Evolutionary conservation across 2,797 vertebrate genomes (phyloP).

Genomic region (Microctenopoma lineatum): DNA sequence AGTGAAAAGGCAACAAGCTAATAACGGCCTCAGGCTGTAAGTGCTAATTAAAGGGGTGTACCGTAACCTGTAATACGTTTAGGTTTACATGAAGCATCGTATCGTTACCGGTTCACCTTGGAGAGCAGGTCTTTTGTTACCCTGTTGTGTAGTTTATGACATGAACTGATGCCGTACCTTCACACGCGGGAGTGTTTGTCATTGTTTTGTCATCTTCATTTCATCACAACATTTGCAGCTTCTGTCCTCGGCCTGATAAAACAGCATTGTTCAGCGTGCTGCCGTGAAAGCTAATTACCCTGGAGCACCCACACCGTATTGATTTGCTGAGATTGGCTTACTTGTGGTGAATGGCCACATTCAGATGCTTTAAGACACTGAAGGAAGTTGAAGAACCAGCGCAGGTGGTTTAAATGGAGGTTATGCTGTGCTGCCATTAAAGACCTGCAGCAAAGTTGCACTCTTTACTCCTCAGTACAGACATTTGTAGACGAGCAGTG

Average conservation of each 20-base stretch:
- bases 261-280: not conserved
- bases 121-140: not conserved
- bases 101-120: not conserved
- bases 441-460: not conserved
- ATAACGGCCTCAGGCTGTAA: not conserved
- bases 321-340: constrained; percentile 20
- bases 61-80: not conserved
- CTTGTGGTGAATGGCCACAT: constrained; percentile 3
- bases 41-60: constrained; percentile 3
- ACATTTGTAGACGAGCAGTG: too few species aligned
- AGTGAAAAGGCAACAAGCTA: constrained; percentile 12
- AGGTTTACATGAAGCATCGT: not conserved
- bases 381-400: constrained; percentile 8
- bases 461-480: not conserved
- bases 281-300: not conserved
- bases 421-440: not conserved
- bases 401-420: constrained; percentile 5
- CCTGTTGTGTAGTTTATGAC: not conserved
- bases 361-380: constrained; percentile 1
- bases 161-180: not conserved
- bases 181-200: not conserved
- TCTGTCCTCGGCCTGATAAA: not conserved
- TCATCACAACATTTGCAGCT: not conserved
- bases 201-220: not conserved
- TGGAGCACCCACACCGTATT: not conserved